A percentile compares a stretch with the other conserved stretches of the same genome.
These are phyloP conservation scores for Sialis lutaria DNA, from an alignment of 2,888 invertebrate genomes.

Conservation along the genomic window DNA sequence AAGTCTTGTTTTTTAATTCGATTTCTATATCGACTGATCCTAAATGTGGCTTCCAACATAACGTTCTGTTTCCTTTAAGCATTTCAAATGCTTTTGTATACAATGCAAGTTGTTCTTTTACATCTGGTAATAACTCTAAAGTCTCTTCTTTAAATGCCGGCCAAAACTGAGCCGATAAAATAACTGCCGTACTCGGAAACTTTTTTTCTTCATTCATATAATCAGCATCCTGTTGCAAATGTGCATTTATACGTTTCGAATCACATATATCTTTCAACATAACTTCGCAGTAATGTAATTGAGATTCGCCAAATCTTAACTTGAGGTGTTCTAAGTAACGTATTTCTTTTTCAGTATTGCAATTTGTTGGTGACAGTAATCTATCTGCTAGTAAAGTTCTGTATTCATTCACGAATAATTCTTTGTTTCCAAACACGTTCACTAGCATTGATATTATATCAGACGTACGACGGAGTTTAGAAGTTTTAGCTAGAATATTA, in stretches of 20 bases:
- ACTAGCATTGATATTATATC: slow-evolving; percentile 98
- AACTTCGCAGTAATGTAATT: slow-evolving; percentile 92
- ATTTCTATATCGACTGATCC: slow-evolving; percentile 83
- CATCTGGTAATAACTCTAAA: slow-evolving; percentile 63
- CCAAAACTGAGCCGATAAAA: slow-evolving; percentile 98
- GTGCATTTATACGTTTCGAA: slow-evolving; percentile 81
- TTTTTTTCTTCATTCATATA: slow-evolving; percentile 30
- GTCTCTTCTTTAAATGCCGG: slow-evolving; percentile 92
- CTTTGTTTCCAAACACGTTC: slow-evolving; percentile 95
- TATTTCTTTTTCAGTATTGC: slow-evolving; percentile 80
- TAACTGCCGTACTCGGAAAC: slow-evolving; percentile 63
- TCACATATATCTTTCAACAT: slow-evolving; percentile 97
- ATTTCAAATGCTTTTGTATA: slow-evolving; percentile 85
- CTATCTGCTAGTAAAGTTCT: slow-evolving; percentile 84
- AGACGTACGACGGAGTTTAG: slow-evolving; percentile 40
- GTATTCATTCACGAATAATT: slow-evolving; percentile 96
- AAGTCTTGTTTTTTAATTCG: slow-evolving; percentile 57
- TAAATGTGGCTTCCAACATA: slow-evolving; percentile 86
- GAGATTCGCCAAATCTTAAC: slow-evolving; percentile 87
- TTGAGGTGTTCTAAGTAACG: slow-evolving; percentile 87
- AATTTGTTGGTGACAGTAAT: slow-evolving; percentile 63
- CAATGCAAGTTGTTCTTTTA: slow-evolving; percentile 63
- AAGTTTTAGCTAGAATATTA: slow-evolving; percentile 31
- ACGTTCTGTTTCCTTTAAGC: slow-evolving; percentile 77
- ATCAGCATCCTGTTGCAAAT: slow-evolving; percentile 57